Base-by-base conservation (phyloP, 2,113 vertebrate species). In the Mustelus asterias region DNA sequence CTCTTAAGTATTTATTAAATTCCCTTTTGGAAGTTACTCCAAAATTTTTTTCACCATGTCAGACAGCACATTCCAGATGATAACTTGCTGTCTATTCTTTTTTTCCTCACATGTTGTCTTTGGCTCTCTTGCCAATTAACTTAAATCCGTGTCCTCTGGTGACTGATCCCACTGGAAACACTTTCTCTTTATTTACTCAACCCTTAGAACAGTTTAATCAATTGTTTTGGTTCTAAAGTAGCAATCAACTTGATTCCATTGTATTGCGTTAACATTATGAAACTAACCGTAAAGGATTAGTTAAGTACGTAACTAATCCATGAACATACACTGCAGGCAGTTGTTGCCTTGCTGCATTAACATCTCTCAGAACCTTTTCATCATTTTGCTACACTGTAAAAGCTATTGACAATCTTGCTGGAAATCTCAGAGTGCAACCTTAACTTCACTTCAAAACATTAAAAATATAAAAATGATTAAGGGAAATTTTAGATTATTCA, bases 151-250 rank as follows among this genome's bases (percentile, higher is more conserved):
- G 33, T 37, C 8, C 33, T 65, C 14, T 41, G 78, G 78, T 16
- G 37, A 72, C 70, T 26, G 70, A 29, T 26, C 78, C 85, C 24
- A 88, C 8, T 26, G 48, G 7, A 88, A 88, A 54, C 24, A 20
- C 58, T 37, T 83, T 83, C 78, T 83, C 78, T 16, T 18, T 83
- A 83, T 37, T 37, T 37, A 83, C n/a, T 33, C 54, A 18, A 1
- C 10, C 13, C 0, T 60, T 0, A 48, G 29, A 54, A 90, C 88
- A 90, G 29, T 16, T 90, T 41, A 33, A 89, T 58, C 0, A 48
- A 54, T 48, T 72, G 41, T 54, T 95, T 29, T 94, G 37, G 93
- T 48, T 94, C 24, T 70, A 16, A 95, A 95, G 65, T 95, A 95
- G 24, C 37, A 95, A 8, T 48, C 14, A 95, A 44, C 37, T 20